A percentile compares a stretch with the other conserved stretches of the same genome.
Evolutionary conservation across 2,888 invertebrate genomes (phyloP).

Genomic region (Leptura quadrifasciata): DNA sequence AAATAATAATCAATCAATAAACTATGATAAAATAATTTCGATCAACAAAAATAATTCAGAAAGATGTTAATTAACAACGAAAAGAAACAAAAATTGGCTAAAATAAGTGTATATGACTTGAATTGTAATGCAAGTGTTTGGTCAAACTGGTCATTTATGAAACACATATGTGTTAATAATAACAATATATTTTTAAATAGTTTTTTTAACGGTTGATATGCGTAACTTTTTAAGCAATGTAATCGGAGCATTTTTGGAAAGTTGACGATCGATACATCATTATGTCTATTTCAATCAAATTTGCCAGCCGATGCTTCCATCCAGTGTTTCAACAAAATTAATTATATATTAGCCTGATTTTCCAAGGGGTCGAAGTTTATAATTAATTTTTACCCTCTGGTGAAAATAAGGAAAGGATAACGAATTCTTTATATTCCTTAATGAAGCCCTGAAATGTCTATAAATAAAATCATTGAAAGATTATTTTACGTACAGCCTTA

Average conservation of each 20-base stretch:
- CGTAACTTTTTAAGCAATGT: neutral
- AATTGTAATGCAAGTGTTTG: too few species aligned
- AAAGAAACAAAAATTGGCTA: too few species aligned
- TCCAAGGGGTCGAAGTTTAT: slow-evolving; percentile 4
- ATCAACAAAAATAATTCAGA: too few species aligned
- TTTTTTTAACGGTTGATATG: too few species aligned
- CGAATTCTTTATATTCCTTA: neutral
- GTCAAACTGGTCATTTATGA: too few species aligned
- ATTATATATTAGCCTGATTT: slow-evolving; percentile 8
- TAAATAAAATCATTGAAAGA: neutral
- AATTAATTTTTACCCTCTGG: slow-evolving; percentile 12
- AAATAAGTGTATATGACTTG: too few species aligned
- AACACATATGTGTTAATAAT: too few species aligned
- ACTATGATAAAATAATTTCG: too few species aligned
- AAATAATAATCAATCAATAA: too few species aligned
- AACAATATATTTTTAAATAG: too few species aligned
- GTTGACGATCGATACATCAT: neutral
- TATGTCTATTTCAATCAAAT: slow-evolving; percentile 21
- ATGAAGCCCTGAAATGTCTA: neutral
- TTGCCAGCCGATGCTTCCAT: neutral
- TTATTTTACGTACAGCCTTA: too few species aligned
- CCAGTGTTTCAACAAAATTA: slow-evolving; percentile 6
- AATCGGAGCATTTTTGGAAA: slow-evolving; percentile 12
- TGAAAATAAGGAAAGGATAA: neutral
- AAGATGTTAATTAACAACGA: too few species aligned